Evolutionary conservation across 1,140 invertebrate species (phyloP).

Genomic region (Heliothis virescens): DNA sequence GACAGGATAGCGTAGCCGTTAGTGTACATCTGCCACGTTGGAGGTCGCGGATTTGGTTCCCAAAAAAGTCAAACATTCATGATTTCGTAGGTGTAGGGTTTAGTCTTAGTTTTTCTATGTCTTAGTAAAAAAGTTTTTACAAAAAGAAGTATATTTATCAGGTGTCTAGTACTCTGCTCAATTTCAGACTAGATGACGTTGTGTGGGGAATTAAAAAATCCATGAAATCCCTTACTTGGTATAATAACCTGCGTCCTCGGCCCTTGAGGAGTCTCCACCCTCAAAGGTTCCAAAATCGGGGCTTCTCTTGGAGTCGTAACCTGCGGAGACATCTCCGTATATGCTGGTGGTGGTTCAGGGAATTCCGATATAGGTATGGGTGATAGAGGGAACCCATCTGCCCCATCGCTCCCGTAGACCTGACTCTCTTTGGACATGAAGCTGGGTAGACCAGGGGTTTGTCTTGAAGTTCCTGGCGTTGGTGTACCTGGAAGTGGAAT

Average conservation of each 20-base stretch:
- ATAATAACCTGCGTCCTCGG: conserved; percentile 64
- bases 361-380: conserved; percentile 63
- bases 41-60: too few species aligned
- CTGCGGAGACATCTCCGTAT: conserved; percentile 56
- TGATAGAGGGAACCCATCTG: conserved; percentile 56
- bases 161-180: too few species aligned
- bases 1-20: too few species aligned
- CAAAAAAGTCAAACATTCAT: too few species aligned
- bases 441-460: conserved; percentile 10
- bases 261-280: neutral
- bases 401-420: conserved; percentile 51
- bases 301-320: neutral
- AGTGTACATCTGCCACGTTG: too few species aligned
- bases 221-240: too few species aligned
- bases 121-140: too few species aligned
- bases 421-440: conserved; percentile 58
- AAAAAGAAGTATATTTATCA: too few species aligned
- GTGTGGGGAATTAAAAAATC: too few species aligned
- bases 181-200: too few species aligned
- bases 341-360: conserved; percentile 74
- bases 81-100: too few species aligned
- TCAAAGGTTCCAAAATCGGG: neutral
- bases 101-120: too few species aligned
- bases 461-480: neutral
- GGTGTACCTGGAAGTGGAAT: neutral